These are phyloP conservation scores for Anthophora plumipes DNA, from an alignment of 2,888 invertebrate species.

Conservation along the genomic window DNA sequence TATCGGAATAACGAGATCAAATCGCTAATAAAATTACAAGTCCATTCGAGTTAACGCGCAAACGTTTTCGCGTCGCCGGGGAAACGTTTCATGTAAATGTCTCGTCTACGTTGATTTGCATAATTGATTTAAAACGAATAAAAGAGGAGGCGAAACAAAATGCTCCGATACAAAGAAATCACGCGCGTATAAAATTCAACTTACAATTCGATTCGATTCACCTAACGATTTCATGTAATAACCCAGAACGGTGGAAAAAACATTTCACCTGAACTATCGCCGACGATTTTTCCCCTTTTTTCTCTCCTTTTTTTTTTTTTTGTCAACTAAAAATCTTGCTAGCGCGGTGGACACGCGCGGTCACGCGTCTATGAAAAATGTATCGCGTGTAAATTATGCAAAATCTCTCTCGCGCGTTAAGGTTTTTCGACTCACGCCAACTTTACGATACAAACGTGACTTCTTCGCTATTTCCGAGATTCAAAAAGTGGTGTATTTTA, in stretches of 20 bases:
- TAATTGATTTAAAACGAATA: neutral
- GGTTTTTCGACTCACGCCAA: neutral
- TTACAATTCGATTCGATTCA: slow-evolving; percentile 3
- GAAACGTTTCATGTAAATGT: neutral
- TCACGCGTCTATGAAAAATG: slow-evolving; percentile 5
- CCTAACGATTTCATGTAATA: neutral
- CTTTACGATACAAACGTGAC: slow-evolving; percentile 18
- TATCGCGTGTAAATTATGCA: slow-evolving; percentile 24
- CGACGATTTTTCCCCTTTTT: too few species aligned
- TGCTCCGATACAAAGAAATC: neutral
- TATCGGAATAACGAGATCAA: neutral
- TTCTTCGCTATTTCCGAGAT: neutral
- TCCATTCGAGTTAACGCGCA: neutral
- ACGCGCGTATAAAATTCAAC: neutral
- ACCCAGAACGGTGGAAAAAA: neutral
- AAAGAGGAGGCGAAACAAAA: neutral
- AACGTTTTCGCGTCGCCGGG: neutral
- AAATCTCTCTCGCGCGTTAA: slow-evolving; percentile 10
- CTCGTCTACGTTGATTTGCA: neutral
- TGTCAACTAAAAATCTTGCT: neutral
- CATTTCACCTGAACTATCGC: neutral
- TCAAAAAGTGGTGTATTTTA: neutral
- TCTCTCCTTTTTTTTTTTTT: neutral
- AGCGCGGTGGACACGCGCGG: neutral
- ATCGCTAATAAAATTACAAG: neutral